A percentile compares a stretch with the other conserved stretches of the same genome.
phyloP scores from a whole-genome alignment of 2,888 invertebrate species.

The Brachyopa scutellaris region DNA sequence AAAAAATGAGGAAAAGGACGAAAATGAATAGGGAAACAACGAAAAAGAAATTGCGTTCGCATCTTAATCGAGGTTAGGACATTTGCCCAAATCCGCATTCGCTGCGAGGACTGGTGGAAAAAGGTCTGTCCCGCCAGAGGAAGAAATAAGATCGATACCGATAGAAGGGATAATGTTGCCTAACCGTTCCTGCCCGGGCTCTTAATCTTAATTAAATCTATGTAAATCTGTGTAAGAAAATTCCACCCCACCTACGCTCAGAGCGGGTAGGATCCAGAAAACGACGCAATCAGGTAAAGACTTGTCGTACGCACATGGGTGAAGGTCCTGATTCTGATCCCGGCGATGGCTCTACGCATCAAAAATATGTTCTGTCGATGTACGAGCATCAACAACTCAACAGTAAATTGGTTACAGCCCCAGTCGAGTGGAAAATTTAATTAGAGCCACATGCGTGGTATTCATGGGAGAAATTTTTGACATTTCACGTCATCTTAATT shows the following conservation, averaged over 20 bases:
- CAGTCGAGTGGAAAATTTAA: slow-evolving; percentile 59
- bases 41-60: slow-evolving; percentile 58
- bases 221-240: slow-evolving; percentile 54
- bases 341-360: slow-evolving; percentile 14
- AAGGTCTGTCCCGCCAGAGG: background rate
- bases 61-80: slow-evolving; percentile 56
- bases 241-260: background rate
- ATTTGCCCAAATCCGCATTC: slow-evolving; percentile 46
- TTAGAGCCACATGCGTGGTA: slow-evolving; percentile 44
- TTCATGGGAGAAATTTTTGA: slow-evolving; percentile 42
- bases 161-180: slow-evolving; percentile 55
- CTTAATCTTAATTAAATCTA: slow-evolving; percentile 72
- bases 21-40: background rate
- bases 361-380: slow-evolving; percentile 27
- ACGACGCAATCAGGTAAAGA: slow-evolving; percentile 57
- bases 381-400: slow-evolving; percentile 11
- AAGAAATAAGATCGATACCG: slow-evolving; percentile 47
- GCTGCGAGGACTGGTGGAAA: too few species aligned
- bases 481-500: slow-evolving; percentile 22
- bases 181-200: slow-evolving; percentile 31
- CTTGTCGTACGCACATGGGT: background rate
- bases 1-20: background rate
- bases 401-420: slow-evolving; percentile 43
- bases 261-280: too few species aligned
- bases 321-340: slow-evolving; percentile 25